Conservation (phyloP, 2,888 invertebrate genomes). For the Hemicrepidius hirtus region DNA sequence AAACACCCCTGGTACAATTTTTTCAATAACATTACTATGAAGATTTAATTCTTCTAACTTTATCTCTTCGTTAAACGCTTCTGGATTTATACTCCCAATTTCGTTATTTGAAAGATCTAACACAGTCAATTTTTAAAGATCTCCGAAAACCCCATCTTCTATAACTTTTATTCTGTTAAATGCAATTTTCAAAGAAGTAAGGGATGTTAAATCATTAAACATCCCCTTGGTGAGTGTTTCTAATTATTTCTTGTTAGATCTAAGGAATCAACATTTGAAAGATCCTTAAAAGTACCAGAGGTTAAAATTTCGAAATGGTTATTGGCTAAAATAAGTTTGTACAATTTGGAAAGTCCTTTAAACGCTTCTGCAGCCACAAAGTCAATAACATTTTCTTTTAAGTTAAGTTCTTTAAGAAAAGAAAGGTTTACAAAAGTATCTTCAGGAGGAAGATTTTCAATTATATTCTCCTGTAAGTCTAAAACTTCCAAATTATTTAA, state of each 20-base stretch:
- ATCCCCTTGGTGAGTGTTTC: neutral
- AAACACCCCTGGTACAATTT: constrained; percentile 12
- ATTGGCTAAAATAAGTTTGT: constrained; percentile 13
- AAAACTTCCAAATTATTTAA: neutral
- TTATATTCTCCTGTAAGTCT: constrained; percentile 22
- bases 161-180: constrained; percentile 22
- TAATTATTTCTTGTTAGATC: constrained; percentile 25
- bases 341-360: constrained; percentile 1
- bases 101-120: constrained; percentile 27
- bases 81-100: constrained; percentile 11
- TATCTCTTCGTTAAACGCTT: constrained; percentile 12
- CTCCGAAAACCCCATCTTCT: constrained; percentile 14
- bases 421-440: constrained; percentile 7
- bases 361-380: constrained; percentile 2
- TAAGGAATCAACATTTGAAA: neutral
- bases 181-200: constrained; percentile 5
- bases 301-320: constrained; percentile 13
- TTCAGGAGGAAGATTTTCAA: neutral
- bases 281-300: constrained; percentile 1
- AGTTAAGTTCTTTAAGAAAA: neutral
- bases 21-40: constrained; percentile 17
- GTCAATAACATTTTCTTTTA: constrained; percentile 22
- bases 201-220: neutral
- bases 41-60: constrained; percentile 3
- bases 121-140: neutral